Evolutionary conservation across 2,888 invertebrate species (phyloP).

Genomic region (Drosophila greeni): DNA sequence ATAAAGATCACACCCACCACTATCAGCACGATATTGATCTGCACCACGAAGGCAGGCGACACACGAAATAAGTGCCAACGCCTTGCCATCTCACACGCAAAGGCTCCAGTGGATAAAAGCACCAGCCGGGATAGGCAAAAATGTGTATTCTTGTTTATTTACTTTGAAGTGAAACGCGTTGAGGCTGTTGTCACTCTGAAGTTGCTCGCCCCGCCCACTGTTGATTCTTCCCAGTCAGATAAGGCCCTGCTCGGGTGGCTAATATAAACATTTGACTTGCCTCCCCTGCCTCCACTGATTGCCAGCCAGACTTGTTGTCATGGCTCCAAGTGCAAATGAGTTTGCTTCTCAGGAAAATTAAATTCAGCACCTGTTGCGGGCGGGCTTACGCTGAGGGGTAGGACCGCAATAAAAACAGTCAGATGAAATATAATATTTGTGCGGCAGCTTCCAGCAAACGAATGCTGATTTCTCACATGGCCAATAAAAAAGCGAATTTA

Average conservation of each 20-base stretch:
- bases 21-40: conserved; percentile 46
- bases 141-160: conserved; percentile 48
- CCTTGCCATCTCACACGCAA: not conserved
- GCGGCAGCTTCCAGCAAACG: conserved; percentile 42
- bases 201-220: conserved; percentile 13
- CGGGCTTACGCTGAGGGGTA: not conserved
- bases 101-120: conserved; percentile 4
- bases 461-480: conserved; percentile 54
- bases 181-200: conserved; percentile 31
- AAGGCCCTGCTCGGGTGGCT: conserved; percentile 38
- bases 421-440: conserved; percentile 64
- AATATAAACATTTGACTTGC: conserved; percentile 60
- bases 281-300: not conserved
- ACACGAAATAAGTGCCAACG: conserved; percentile 12
- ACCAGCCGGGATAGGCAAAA: not conserved
- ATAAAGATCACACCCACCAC: conserved; percentile 43
- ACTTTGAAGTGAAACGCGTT: conserved; percentile 57
- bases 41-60: conserved; percentile 39
- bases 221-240: conserved; percentile 45
- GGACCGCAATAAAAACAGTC: conserved; percentile 52
- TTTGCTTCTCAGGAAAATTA: conserved; percentile 56
- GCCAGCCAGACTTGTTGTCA: conserved; percentile 46
- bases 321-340: conserved; percentile 65
- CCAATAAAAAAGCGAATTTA: not conserved
- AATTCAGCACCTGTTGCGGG: conserved; percentile 60